These are phyloP conservation scores for Dinoponera quadriceps DNA, from an alignment of 1,140 invertebrate species.

Conservation along the genomic window DNA sequence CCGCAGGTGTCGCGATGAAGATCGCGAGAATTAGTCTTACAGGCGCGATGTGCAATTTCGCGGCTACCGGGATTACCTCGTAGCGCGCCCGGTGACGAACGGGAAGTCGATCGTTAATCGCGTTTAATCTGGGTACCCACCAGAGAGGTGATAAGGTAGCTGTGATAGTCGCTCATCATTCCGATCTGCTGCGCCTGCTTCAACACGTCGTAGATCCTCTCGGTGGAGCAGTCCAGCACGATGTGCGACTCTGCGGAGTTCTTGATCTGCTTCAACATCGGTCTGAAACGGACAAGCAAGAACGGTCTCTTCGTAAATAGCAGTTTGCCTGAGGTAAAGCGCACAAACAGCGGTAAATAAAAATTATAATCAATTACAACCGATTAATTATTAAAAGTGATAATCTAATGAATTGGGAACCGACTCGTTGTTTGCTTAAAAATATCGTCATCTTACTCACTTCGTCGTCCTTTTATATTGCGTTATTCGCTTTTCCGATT, in stretches of 20 bases:
- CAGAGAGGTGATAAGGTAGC: constrained; percentile 95
- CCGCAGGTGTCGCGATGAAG: constrained; percentile 21
- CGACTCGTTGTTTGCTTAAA: no score
- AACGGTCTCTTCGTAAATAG: neutral
- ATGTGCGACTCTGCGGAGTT: constrained; percentile 96
- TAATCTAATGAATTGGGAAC: no score
- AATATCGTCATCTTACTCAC: no score
- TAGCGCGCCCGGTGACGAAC: neutral
- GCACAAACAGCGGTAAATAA: no score
- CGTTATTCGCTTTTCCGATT: no score
- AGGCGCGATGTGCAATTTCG: constrained; percentile 51
- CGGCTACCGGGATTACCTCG: constrained; percentile 15
- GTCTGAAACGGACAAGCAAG: constrained; percentile 86
- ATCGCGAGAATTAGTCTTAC: constrained; percentile 57
- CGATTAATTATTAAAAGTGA: no score
- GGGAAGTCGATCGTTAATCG: constrained; percentile 59
- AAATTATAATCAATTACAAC: no score
- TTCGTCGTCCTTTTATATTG: no score
- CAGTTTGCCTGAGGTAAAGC: no score
- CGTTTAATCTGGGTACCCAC: constrained; percentile 86
- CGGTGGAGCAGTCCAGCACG: constrained; percentile 95
- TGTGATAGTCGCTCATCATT: constrained; percentile 97
- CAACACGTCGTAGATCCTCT: constrained; percentile 93
- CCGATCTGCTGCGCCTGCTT: constrained; percentile 98
- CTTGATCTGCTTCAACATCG: constrained; percentile 95